Evolutionary conservation across 2,113 vertebrate species (phyloP).

Genomic region (Entelurus aequoreus): DNA sequence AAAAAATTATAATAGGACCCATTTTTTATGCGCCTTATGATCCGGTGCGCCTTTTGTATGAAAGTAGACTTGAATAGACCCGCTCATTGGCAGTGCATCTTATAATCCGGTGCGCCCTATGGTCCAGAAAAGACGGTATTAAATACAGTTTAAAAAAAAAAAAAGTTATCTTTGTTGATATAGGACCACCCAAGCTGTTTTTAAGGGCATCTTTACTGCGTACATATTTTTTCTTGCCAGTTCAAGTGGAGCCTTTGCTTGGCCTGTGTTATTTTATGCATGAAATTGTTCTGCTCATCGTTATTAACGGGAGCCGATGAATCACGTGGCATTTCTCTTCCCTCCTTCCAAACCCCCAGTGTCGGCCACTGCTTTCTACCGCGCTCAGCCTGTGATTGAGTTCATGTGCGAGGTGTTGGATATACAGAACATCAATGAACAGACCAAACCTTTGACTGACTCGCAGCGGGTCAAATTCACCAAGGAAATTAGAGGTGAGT

Average conservation of each 20-base stretch:
- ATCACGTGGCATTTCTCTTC: constrained; percentile 1
- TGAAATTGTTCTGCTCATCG: neutral
- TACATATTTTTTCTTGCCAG: neutral
- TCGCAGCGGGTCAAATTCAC: constrained; percentile 99
- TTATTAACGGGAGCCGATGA: constrained; percentile 6
- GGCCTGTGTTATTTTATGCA: neutral
- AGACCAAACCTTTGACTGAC: constrained; percentile 95
- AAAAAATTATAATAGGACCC: too few species aligned
- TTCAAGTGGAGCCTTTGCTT: too few species aligned
- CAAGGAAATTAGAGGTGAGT: constrained; percentile 97
- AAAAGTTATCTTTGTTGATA: too few species aligned
- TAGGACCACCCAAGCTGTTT: neutral
- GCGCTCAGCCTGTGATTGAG: constrained; percentile 97
- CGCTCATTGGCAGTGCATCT: too few species aligned
- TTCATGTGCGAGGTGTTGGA: constrained; percentile 99
- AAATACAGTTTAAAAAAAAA: too few species aligned
- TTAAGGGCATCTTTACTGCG: neutral
- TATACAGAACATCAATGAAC: constrained; percentile 97
- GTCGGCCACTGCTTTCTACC: constrained; percentile 97
- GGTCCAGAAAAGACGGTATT: too few species aligned
- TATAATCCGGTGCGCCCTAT: too few species aligned
- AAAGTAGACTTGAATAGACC: too few species aligned
- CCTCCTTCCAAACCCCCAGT: constrained; percentile 75
- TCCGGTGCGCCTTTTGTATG: too few species aligned
- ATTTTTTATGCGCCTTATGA: too few species aligned